phyloP scores from a whole-genome alignment of 2,797 vertebrate species.

The Ceryle rudis region DNA sequence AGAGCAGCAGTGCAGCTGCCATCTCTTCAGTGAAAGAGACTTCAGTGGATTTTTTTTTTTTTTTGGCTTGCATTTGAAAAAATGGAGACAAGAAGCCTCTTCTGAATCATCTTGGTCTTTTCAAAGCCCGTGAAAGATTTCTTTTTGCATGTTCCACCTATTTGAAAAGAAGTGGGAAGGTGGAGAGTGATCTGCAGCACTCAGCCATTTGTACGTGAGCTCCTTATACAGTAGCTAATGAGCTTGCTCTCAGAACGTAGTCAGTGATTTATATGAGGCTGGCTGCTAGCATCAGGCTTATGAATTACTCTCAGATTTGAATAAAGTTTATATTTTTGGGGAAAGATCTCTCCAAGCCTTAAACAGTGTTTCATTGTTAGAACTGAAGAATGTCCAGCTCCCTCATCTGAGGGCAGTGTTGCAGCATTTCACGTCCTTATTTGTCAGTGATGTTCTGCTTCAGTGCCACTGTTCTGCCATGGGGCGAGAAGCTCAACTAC shows the following conservation, averaged over 20 bases:
- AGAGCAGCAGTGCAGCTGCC: not conserved
- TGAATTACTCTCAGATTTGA: not conserved
- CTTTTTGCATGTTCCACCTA: not conserved
- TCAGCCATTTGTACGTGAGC: not conserved
- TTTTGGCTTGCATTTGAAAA: not conserved
- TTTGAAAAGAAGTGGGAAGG: constrained; percentile 26
- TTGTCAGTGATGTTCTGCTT: not conserved
- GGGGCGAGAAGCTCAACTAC: not conserved
- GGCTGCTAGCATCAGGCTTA: not conserved
- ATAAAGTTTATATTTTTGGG: not conserved
- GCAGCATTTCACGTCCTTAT: not conserved
- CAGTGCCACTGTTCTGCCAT: rapidly evolving
- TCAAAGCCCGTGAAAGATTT: not conserved
- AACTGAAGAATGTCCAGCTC: not conserved
- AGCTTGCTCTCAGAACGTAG: not conserved
- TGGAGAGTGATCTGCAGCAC: not conserved
- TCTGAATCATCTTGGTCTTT: constrained; percentile 2
- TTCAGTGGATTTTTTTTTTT: not conserved
- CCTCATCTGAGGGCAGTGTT: not conserved
- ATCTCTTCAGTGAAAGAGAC: not conserved
- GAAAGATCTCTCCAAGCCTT: not conserved
- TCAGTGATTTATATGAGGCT: not conserved
- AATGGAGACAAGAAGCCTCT: not conserved
- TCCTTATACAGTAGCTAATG: not conserved
- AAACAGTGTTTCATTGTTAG: not conserved